phyloP scores from a whole-genome alignment of 2,113 vertebrate genomes.

The Hydropotes inermis region DNA sequence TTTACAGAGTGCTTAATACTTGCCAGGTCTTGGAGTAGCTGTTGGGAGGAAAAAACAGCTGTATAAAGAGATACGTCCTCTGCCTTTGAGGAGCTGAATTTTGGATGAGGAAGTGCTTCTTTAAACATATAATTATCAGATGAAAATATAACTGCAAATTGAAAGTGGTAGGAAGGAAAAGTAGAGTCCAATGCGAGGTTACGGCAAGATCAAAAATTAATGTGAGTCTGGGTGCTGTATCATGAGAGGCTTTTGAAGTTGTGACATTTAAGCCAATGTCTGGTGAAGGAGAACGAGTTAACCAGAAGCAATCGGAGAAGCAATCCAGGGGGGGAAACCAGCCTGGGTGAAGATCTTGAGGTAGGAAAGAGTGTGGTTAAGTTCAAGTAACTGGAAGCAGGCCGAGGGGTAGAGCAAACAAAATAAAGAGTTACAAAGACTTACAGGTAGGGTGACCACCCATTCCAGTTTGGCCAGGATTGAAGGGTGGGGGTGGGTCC shows the following conservation, averaged over 20 bases:
- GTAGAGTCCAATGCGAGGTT: not conserved
- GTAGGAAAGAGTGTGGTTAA: not conserved
- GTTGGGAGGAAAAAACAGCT: not conserved
- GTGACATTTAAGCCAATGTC: not conserved
- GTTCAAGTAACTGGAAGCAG: not conserved
- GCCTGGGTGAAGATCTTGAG: not conserved
- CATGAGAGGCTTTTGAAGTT: not conserved
- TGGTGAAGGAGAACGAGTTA: not conserved
- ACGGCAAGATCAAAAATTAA: not conserved
- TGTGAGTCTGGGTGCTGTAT: not conserved
- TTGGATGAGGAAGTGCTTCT: not conserved
- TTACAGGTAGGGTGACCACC: accelerated
- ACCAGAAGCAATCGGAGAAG: not conserved
- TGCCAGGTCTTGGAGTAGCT: not conserved
- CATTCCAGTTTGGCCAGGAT: too few species aligned
- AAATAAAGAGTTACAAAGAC: not conserved
- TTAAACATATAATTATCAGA: not conserved
- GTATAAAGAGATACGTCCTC: not conserved
- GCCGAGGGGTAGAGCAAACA: not conserved
- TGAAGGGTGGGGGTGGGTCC: not conserved
- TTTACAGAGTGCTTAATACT: not conserved
- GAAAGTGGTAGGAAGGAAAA: not conserved
- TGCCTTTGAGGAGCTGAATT: not conserved
- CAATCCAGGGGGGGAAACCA: not conserved
- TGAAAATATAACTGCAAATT: not conserved